These are phyloP conservation scores for Rhinophrynus dorsalis DNA, from an alignment of 2,797 vertebrate genomes.

Conservation along the genomic window DNA sequence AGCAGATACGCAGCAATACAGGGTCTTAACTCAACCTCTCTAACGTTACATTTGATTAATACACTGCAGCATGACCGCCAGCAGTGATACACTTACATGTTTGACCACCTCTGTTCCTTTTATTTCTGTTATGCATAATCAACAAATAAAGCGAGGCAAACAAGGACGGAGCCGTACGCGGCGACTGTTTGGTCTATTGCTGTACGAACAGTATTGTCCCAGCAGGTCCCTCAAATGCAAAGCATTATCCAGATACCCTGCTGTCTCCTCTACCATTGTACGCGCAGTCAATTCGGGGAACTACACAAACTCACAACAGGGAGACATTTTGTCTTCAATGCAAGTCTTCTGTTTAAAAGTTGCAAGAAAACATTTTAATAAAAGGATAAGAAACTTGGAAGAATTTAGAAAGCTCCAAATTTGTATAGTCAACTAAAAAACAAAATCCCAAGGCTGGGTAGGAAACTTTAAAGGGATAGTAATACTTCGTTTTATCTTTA, in stretches of 20 bases:
- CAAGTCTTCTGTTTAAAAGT: background rate
- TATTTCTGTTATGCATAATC: constrained; percentile 25
- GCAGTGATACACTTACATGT: constrained; percentile 20
- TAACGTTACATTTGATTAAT: constrained; percentile 10
- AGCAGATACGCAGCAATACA: background rate
- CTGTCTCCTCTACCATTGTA: background rate
- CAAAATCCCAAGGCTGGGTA: too few species aligned
- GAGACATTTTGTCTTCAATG: background rate
- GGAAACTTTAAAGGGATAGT: too few species aligned
- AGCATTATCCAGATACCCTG: background rate
- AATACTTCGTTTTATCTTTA: too few species aligned
- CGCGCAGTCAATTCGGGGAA: background rate
- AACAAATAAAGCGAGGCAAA: constrained; percentile 6
- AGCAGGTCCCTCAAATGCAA: background rate
- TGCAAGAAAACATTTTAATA: too few species aligned
- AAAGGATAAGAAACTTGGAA: too few species aligned
- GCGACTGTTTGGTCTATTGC: background rate
- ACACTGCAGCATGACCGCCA: background rate
- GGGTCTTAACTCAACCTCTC: background rate
- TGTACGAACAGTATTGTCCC: background rate
- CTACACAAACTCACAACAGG: too few species aligned
- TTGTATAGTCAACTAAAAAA: too few species aligned
- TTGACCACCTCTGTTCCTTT: background rate
- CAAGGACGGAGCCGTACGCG: background rate
- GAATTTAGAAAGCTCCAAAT: too few species aligned